Base-by-base conservation (phyloP, 2,797 vertebrate genomes). In the Rhinatrema bivittatum region DNA sequence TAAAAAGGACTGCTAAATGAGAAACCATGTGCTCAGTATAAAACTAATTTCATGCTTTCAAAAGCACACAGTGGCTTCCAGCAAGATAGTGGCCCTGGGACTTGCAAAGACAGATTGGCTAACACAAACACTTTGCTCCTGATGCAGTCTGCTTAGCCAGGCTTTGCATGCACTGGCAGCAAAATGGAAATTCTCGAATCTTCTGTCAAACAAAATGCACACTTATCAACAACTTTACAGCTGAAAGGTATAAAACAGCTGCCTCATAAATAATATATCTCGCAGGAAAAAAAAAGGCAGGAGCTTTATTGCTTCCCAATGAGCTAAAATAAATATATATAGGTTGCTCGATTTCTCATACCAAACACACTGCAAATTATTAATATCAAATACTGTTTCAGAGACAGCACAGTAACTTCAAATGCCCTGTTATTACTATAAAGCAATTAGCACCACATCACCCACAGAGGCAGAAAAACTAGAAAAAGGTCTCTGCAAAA, bases 21-120 rank as follows among this genome's bases (percentile, higher is more conserved):
- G 76, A 81, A 82, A 74, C 71, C 77, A 76, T 74, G 76, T 75
- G 81, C 70, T 80, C 66, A 60, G 68, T 75, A 76, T 82, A 82
- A 83, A 87, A 85, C 80, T 82, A 84, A 88, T 88, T 88, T 89
- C 85, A 88, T 85, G 85, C 81, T 83, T 87, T 85, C 75, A 85
- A 82, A 86, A 82, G 78, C 84, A 82, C 79, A 84, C 77, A 66
- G 76, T 73, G 68, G 74, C 76, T 86, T 79, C 72, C 55, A 81
- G 79, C 68, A 60, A 78, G 82, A 84, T 78, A 81, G 78, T 76
- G 77, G 73, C 78, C 76, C 72, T 79, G 81, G 78, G 84, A 86
- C 74, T 77, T 72, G 72, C 78, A 56, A 74, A 82, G 76, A 81
- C 72, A 80, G 70, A 82, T 75, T 77, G 77, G 76, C 51, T 52